These are phyloP conservation scores for Lordiphosa mommai DNA, from an alignment of 1,140 invertebrate species.

Conservation along the genomic window DNA sequence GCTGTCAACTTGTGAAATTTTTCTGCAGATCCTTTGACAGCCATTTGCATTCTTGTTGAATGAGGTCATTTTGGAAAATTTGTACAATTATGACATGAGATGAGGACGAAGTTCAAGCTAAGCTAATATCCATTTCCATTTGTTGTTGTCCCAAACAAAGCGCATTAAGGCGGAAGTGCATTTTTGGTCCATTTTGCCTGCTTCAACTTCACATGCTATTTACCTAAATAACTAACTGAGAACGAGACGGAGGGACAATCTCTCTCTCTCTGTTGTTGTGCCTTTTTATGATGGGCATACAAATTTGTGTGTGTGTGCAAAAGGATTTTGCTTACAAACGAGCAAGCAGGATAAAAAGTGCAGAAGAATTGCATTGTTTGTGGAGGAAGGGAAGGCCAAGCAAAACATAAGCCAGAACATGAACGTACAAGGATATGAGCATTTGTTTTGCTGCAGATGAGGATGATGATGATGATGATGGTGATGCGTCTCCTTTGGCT, in stretches of 20 bases:
- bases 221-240: constrained; percentile 9
- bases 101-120: constrained; percentile 3
- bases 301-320: constrained; percentile 24
- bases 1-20: neutral
- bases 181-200: neutral
- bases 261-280: constrained; percentile 4
- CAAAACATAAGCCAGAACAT: constrained; percentile 10
- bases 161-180: constrained; percentile 7
- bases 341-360: constrained; percentile 33
- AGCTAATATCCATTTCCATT: constrained; percentile 8
- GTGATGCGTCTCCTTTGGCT: constrained; percentile 2
- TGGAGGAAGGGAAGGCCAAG: neutral
- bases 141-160: neutral
- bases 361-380: constrained; percentile 6
- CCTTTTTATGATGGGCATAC: constrained; percentile 17
- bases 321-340: constrained; percentile 7
- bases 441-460: constrained; percentile 7
- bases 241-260: constrained; percentile 1
- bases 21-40: neutral
- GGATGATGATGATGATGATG: constrained; percentile 4
- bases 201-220: neutral
- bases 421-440: constrained; percentile 3
- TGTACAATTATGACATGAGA: constrained; percentile 3
- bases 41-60: neutral
- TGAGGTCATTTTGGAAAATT: neutral